A percentile compares a stretch with the other conserved stretches of the same genome.
Evolutionary conservation across 1,140 invertebrate genomes (phyloP).

Genomic region (Drosophila pseudoobscura): DNA sequence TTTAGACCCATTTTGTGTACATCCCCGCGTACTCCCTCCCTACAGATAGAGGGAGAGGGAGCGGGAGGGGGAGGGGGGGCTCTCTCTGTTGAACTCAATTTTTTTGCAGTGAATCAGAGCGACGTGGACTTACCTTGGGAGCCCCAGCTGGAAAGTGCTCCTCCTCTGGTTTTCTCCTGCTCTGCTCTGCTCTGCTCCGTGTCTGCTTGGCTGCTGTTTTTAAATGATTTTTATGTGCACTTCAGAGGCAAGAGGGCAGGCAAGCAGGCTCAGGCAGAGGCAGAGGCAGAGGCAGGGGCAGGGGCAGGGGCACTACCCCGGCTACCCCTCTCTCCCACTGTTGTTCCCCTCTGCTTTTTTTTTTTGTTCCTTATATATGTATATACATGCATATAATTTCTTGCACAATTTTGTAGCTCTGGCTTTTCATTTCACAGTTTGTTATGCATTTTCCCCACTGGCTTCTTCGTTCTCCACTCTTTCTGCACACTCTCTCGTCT

Average conservation of each 20-base stretch:
- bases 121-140: slow-evolving; percentile 57
- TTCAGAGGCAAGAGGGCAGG: slow-evolving; percentile 50
- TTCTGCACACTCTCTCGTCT: neutral
- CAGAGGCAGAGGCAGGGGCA: too few species aligned
- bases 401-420: slow-evolving; percentile 48
- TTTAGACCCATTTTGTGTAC: slow-evolving; percentile 79
- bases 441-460: slow-evolving; percentile 41
- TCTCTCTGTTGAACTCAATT: slow-evolving; percentile 66
- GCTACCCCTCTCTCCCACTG: neutral
- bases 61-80: neutral
- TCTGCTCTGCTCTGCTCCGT: slow-evolving; percentile 5
- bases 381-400: slow-evolving; percentile 71
- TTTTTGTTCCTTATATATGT: slow-evolving; percentile 5
- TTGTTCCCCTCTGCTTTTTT: neutral
- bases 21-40: neutral
- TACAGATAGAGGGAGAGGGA: too few species aligned
- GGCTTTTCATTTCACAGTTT: slow-evolving; percentile 56
- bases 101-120: slow-evolving; percentile 57
- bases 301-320: neutral
- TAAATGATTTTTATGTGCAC: slow-evolving; percentile 80
- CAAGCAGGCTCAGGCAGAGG: neutral
- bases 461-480: too few species aligned
- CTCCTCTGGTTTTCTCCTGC: slow-evolving; percentile 9
- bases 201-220: slow-evolving; percentile 66
- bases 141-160: slow-evolving; percentile 34